Percentiles rank a stretch among this genome's conserved stretches.
Evolutionary conservation across 2,888 invertebrate genomes (phyloP).

Genomic region (Drosophila tripunctata): DNA sequence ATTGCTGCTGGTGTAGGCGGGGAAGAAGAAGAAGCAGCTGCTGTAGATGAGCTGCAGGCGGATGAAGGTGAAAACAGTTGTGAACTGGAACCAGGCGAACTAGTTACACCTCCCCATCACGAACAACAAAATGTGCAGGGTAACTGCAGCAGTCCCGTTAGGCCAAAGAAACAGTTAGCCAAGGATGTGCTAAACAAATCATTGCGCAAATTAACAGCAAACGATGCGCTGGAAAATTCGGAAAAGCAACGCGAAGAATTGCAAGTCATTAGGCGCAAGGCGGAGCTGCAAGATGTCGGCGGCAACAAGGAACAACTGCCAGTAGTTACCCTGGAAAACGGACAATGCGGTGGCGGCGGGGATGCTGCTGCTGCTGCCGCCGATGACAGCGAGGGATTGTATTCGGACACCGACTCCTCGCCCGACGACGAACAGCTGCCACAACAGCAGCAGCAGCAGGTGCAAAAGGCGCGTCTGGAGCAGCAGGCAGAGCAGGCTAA

Average conservation of each 20-base stretch:
- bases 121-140: constrained; percentile 13
- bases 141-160: constrained; percentile 26
- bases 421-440: constrained; percentile 46
- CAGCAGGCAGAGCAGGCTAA: no score
- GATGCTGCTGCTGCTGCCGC: constrained; percentile 46
- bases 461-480: constrained; percentile 66
- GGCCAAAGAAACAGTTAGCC: constrained; percentile 48
- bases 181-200: constrained; percentile 60
- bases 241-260: constrained; percentile 70
- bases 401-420: constrained; percentile 68
- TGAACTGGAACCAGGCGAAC: constrained; percentile 80
- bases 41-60: no score
- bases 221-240: constrained; percentile 45
- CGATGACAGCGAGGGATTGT: constrained; percentile 66
- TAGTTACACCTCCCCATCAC: constrained; percentile 81
- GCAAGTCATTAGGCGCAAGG: constrained; percentile 68
- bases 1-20: no score
- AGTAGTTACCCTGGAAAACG: constrained; percentile 20
- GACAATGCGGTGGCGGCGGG: not conserved
- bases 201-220: constrained; percentile 60
- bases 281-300: constrained; percentile 42
- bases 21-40: no score
- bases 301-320: constrained; percentile 10
- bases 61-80: constrained; percentile 78
- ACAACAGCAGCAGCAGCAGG: constrained; percentile 51